Percentiles rank a stretch among this genome's conserved stretches.
Evolutionary conservation across 2,113 vertebrate genomes (phyloP).

Genomic region (Oncorhynchus tshawytscha): DNA sequence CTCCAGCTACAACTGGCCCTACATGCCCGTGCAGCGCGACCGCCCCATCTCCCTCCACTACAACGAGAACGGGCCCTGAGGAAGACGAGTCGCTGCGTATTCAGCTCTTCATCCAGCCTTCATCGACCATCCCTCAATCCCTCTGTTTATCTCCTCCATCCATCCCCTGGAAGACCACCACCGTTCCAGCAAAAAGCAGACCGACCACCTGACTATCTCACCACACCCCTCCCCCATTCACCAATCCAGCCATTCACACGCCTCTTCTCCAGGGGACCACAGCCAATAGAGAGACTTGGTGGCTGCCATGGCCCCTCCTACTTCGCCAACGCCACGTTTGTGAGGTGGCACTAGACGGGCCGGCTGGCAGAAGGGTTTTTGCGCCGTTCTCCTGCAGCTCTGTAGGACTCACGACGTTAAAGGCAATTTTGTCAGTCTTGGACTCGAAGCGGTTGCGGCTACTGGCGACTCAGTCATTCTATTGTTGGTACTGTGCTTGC

Average conservation of each 20-base stretch:
- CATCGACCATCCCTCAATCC: background rate
- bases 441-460: slow-evolving; percentile 13
- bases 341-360: slow-evolving; percentile 47
- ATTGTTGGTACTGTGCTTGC: slow-evolving; percentile 25
- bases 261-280: slow-evolving; percentile 8
- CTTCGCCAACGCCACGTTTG: slow-evolving; percentile 24
- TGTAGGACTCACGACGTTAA: slow-evolving; percentile 55
- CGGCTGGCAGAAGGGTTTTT: slow-evolving; percentile 36
- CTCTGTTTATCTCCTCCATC: slow-evolving; percentile 35
- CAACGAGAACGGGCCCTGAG: slow-evolving; percentile 79
- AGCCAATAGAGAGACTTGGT: slow-evolving; percentile 30
- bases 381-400: slow-evolving; percentile 60
- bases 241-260: slow-evolving; percentile 24
- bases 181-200: too few relatives aligned
- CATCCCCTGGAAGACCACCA: slow-evolving; percentile 29
- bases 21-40: slow-evolving; percentile 81
- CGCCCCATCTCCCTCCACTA: slow-evolving; percentile 77
- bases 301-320: background rate
- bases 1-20: slow-evolving; percentile 85
- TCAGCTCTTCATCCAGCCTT: background rate
- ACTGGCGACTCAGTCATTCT: slow-evolving; percentile 20
- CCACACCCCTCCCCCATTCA: background rate
- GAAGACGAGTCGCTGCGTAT: background rate
- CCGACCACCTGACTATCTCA: background rate
- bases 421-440: slow-evolving; percentile 6